Percentiles rank a stretch among this genome's conserved stretches.
Evolutionary conservation across 2,797 vertebrate genomes (phyloP).

Genomic region (Crenuchus spilurus): DNA sequence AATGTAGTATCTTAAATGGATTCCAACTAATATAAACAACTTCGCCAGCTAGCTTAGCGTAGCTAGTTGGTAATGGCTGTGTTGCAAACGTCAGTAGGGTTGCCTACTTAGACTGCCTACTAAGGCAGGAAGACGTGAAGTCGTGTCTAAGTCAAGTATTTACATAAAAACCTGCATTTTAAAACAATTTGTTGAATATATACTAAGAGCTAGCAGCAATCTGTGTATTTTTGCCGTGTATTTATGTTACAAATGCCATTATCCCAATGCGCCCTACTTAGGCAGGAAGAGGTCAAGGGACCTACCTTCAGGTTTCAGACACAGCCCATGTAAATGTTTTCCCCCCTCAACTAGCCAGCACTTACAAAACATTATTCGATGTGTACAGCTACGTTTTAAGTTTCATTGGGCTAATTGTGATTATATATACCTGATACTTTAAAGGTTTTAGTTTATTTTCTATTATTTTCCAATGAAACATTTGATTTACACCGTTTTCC

Average conservation of each 20-base stretch:
- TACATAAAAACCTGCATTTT: too few relatives aligned
- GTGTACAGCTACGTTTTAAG: not conserved
- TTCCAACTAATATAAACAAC: not conserved
- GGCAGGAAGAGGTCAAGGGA: too few relatives aligned
- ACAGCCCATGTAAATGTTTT: not conserved
- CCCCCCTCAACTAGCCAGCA: not conserved
- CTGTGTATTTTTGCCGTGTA: too few relatives aligned
- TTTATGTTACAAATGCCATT: too few relatives aligned
- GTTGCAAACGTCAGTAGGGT: not conserved
- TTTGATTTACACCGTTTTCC: conserved; percentile 13
- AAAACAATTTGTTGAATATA: too few relatives aligned
- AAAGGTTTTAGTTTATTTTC: not conserved
- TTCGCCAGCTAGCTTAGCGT: conserved; percentile 15
- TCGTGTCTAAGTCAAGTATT: too few relatives aligned
- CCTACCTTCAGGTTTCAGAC: too few relatives aligned
- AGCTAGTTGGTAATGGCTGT: not conserved
- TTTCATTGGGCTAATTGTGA: not conserved
- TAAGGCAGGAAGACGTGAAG: too few relatives aligned
- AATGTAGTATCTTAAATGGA: not conserved
- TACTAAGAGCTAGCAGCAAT: too few relatives aligned
- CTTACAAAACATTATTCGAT: not conserved
- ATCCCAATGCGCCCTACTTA: too few relatives aligned
- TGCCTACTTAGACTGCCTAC: too few relatives aligned
- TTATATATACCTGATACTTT: not conserved
- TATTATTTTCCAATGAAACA: not conserved